Evolutionary conservation across 2,797 vertebrate genomes (phyloP), one percentile per base, ranked within the genome.

Genomic region (Pteronotus mesoamericanus): DNA sequence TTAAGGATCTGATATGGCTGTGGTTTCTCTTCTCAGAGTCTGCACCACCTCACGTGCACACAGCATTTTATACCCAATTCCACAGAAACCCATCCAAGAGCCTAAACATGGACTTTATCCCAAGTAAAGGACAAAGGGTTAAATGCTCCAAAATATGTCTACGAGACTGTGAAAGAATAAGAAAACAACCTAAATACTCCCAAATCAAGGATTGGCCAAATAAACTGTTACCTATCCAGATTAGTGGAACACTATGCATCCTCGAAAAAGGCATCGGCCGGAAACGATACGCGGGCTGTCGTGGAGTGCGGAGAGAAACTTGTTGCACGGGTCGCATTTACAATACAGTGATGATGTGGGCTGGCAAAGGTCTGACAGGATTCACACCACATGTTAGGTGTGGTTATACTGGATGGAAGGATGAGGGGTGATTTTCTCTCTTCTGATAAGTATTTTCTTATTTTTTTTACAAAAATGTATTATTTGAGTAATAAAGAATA

Each of bases 221-320:
- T 24, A 46, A 59, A 22, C 0, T 0, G 14, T 4, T 16, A 19
- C 59, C 10, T 22, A 61, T 21, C 39, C 0, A 2, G 3, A 6
- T 2, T 6, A 7, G 68, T 9, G 12, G 88, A 71, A 44, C 44
- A 3, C 19, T 37, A 2, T 5, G 15, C 0, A 3, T 8, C 46
- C 16, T 12, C 0, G 4, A 12, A 42, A 51, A 77, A 46, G 3
- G n/a, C 15, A 5, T 5, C 7, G 39, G 0, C 0, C 0, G 6
- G 32, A 24, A 16, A 12, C 34, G n/a, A 7, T 3, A 14, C 4
- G 10, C 3, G 3, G 4, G 57, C 19, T 46, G 2, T 4, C 0
- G 2, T 22, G 48, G 51, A 16, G 71, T 9, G 37, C 6, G 11
- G 48, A 22, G 32, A 79, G 26, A 34, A 32, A 19, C 57, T 8